Conservation (phyloP, 2,888 invertebrate species). For the Auanema sp. region DNA sequence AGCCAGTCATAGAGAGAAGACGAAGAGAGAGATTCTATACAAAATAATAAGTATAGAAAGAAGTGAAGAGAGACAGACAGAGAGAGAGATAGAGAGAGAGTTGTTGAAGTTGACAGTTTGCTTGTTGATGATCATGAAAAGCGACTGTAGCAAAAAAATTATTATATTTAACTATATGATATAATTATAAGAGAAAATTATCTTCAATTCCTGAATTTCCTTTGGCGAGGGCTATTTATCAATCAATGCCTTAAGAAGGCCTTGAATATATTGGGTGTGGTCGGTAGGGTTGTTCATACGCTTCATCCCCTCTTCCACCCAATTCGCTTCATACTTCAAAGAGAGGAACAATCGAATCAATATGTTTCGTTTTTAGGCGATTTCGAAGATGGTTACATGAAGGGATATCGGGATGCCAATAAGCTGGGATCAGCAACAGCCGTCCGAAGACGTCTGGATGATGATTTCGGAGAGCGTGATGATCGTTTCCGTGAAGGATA, state of each 20-base stretch:
- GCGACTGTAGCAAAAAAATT: too few species aligned
- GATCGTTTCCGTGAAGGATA: conserved; percentile 63
- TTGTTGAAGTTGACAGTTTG: not conserved
- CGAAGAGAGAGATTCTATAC: not conserved
- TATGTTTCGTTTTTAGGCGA: conserved; percentile 43
- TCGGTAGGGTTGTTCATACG: too few species aligned
- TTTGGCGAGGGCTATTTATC: too few species aligned
- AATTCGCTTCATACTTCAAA: not conserved
- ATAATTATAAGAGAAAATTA: too few species aligned
- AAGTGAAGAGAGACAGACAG: not conserved
- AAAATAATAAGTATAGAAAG: not conserved
- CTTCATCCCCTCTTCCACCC: too few species aligned
- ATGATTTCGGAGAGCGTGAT: conserved; percentile 54
- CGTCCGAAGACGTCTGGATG: conserved; percentile 54
- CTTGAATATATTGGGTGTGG: too few species aligned
- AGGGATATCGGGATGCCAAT: conserved; percentile 63
- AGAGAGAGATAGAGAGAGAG: not conserved
- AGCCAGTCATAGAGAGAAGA: not conserved
- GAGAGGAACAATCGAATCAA: conserved; percentile 5
- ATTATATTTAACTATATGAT: too few species aligned
- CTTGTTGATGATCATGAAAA: not conserved
- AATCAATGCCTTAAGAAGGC: too few species aligned
- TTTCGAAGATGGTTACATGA: conserved; percentile 63
- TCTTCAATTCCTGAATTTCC: too few species aligned
- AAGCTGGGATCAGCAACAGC: conserved; percentile 51